These are phyloP conservation scores for Leistus spinibarbis DNA, from an alignment of 2,888 invertebrate species.

Conservation along the genomic window DNA sequence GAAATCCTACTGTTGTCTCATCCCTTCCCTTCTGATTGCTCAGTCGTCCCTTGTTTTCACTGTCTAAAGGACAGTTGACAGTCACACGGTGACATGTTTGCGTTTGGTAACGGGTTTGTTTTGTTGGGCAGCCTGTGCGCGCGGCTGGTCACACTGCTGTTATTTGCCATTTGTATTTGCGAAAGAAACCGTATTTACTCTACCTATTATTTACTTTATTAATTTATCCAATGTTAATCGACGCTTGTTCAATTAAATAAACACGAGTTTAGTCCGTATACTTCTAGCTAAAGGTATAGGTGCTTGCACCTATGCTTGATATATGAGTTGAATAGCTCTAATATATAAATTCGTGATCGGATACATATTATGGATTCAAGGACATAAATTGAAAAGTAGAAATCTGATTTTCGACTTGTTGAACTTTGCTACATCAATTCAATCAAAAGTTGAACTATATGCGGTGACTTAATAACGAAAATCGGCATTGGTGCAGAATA, in stretches of 20 bases:
- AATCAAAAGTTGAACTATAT: not conserved
- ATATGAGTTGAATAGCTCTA: no score
- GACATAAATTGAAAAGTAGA: not conserved
- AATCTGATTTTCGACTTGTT: not conserved
- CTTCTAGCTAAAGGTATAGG: no score
- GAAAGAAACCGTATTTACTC: no score
- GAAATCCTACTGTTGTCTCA: not conserved
- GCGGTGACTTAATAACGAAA: not conserved
- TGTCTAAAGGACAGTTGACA: not conserved
- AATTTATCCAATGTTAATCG: no score
- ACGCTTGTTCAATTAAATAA: no score
- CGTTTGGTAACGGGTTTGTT: not conserved
- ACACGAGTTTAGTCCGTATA: no score
- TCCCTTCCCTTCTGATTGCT: not conserved
- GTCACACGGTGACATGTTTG: not conserved
- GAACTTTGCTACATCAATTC: not conserved
- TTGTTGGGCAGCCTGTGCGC: not conserved
- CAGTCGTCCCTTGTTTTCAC: not conserved
- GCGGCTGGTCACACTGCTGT: no score
- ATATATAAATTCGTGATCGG: no score
- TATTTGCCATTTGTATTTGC: no score
- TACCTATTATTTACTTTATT: no score
- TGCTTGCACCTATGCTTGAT: no score
- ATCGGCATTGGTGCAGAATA: not conserved
- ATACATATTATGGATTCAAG: not conserved